Evolutionary conservation across 2,113 vertebrate species (phyloP), one percentile per base, ranked within the genome.

Genomic region (Hippocampus zosterae): DNA sequence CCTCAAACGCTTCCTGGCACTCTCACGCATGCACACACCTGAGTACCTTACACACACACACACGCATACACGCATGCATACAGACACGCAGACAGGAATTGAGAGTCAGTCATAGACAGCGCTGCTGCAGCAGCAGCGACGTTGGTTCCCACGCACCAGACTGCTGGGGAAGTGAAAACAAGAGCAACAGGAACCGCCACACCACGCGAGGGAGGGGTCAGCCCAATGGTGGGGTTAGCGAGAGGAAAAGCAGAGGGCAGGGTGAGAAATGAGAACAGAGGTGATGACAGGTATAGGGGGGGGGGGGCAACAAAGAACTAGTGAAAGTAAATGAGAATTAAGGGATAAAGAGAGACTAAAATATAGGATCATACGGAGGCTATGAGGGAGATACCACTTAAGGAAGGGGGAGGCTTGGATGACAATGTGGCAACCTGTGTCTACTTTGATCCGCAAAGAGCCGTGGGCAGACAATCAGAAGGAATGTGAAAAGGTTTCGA

Each of bases 81-180:
- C 50, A 16, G 2, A 50, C 65, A 75, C 61, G 75, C 48, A 33
- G 57, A 69, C 65, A 73, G 72, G 67, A 59, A 71, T 64, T 73
- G 68, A 73, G 27, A 71, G 62, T 75, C 66, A 72, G 64, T 62
- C 50, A n/a, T 78, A 81, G 79, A 85, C 62, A 16, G 62, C 79
- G 69, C 73, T 74, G 25, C 69, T 80, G 69, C 74, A 71, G 25
- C 67, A 77, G 67, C 80, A 85, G 57, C 57, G 27, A 76, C 15
- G 1, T 80, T 82, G 84, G 88, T 91, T 91, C 90, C 88, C 90
- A 91, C 87, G 87, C 84, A 86, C 75, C 86, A 83, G 83, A 87
- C 84, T 76, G 59, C 76, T 81, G 82, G 82, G 88, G 88, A 91
- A 91, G 90, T 91, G 90, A 87, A 88, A 90, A 90, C 85, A 86